Evolutionary conservation across 1,140 invertebrate species (phyloP).

Genomic region (Araneus ventricosus): DNA sequence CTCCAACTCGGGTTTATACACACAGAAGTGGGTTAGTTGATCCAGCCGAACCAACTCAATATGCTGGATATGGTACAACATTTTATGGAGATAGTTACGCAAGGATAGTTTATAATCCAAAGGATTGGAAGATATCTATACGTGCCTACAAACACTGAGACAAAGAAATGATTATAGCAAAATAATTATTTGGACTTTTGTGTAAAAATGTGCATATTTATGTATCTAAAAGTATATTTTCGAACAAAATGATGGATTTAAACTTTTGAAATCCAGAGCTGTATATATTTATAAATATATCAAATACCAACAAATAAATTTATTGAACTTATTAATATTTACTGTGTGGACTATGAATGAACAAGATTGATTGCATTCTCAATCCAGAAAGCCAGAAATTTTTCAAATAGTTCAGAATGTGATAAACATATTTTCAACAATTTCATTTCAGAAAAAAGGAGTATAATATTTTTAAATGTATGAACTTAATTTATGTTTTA

Average conservation of each 20-base stretch:
- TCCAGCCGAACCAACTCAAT: conserved; percentile 19
- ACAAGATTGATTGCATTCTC: no score
- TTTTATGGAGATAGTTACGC: conserved; percentile 72
- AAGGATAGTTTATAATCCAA: conserved; percentile 49
- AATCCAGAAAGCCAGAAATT: no score
- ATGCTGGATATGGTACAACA: conserved; percentile 63
- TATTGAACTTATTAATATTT: no score
- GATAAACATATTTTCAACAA: no score
- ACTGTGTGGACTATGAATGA: no score
- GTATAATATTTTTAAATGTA: no score
- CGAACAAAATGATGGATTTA: not conserved
- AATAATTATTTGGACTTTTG: not conserved
- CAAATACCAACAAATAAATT: not conserved
- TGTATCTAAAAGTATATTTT: not conserved
- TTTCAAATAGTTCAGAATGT: no score
- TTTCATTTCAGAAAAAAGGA: no score
- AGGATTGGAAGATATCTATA: conserved; percentile 46
- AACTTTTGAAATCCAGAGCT: not conserved
- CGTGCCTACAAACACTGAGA: not conserved
- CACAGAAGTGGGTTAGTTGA: not conserved
- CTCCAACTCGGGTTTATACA: not conserved
- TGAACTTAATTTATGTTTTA: no score
- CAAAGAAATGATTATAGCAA: not conserved
- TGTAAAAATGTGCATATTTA: no score
- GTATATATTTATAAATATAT: not conserved